Evolutionary conservation across 2,113 vertebrate species (phyloP).

Genomic region (Lycaon pictus): DNA sequence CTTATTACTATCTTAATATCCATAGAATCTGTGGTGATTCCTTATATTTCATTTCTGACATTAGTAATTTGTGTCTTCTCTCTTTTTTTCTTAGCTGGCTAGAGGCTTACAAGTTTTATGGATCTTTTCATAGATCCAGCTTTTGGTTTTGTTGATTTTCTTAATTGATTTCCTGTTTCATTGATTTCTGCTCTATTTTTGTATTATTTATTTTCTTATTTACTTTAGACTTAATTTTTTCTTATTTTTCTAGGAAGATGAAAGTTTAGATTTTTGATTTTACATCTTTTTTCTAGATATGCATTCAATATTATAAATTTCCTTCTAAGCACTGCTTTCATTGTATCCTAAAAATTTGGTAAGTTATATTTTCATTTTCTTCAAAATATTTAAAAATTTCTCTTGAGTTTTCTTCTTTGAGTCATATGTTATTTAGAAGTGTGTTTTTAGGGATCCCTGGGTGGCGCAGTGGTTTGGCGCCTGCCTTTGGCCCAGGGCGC

Average conservation of each 20-base stretch:
- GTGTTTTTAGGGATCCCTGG: background rate
- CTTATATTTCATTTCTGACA: background rate
- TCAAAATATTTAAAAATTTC: background rate
- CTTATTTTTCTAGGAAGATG: background rate
- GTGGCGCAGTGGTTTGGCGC: too few relatives aligned
- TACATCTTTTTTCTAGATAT: background rate
- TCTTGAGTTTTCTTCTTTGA: background rate
- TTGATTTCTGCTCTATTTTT: background rate
- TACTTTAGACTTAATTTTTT: background rate
- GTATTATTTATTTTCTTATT: background rate
- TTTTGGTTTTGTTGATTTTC: background rate
- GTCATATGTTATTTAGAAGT: background rate
- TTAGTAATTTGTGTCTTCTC: background rate
- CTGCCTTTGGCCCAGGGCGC: too few relatives aligned
- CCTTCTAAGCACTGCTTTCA: background rate
- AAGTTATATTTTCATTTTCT: background rate
- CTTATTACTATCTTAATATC: background rate
- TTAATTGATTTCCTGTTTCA: background rate
- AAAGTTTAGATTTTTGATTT: background rate
- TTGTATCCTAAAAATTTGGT: background rate
- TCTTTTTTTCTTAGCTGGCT: background rate
- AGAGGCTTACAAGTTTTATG: background rate
- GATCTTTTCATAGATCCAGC: background rate
- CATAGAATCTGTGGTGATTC: background rate
- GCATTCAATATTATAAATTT: background rate